Conservation (phyloP, 2,797 vertebrate genomes). For the Sorex maritimensis region DNA sequence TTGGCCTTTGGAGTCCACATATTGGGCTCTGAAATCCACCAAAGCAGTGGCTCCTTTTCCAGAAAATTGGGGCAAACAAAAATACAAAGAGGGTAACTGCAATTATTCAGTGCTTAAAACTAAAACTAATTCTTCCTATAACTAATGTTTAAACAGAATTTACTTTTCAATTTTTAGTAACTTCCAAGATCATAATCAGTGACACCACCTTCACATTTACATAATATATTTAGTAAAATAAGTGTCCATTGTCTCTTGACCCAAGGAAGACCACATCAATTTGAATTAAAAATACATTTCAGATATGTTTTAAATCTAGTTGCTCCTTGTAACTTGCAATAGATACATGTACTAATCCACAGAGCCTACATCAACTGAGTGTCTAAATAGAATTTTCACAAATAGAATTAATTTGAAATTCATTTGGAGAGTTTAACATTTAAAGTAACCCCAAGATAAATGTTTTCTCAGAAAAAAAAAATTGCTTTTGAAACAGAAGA, state of each 20-base stretch:
- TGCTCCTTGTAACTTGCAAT: constrained; percentile 40
- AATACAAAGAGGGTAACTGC: not conserved
- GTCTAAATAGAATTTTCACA: constrained; percentile 69
- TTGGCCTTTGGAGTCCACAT: not conserved
- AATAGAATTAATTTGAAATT: constrained; percentile 70
- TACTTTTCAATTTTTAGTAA: constrained; percentile 61
- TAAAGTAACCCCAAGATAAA: constrained; percentile 65
- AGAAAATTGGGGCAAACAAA: not conserved
- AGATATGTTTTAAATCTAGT: constrained; percentile 53
- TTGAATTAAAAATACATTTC: constrained; percentile 70
- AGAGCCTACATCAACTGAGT: not conserved
- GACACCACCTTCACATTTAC: not conserved
- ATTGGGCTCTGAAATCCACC: not conserved
- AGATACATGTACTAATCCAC: constrained; percentile 29
- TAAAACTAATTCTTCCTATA: constrained; percentile 32
- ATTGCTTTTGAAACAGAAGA: constrained; percentile 61
- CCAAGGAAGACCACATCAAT: constrained; percentile 49
- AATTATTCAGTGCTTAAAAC: constrained; percentile 25
- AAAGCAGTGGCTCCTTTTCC: not conserved
- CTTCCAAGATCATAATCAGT: constrained; percentile 3
- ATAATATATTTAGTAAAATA: constrained; percentile 33
- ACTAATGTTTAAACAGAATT: constrained; percentile 39
- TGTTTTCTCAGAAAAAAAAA: constrained; percentile 30
- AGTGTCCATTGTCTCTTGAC: not conserved
- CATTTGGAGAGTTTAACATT: constrained; percentile 60